Evolutionary conservation across 2,888 invertebrate species (phyloP).

Genomic region (Limnephilus marmoratus): DNA sequence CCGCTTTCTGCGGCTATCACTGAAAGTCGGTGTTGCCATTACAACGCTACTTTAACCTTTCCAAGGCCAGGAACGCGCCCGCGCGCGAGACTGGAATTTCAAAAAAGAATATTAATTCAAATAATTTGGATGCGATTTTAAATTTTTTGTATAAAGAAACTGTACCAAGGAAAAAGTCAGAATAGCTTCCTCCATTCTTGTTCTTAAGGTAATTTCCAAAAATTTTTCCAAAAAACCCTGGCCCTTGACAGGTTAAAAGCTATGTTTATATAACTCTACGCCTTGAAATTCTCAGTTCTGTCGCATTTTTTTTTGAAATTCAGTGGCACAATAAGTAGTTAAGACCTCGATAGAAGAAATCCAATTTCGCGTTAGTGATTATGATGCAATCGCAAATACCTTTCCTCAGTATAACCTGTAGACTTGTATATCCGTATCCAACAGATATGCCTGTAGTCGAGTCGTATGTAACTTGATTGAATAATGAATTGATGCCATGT

Average conservation of each 20-base stretch:
- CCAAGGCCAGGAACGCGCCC: too few species aligned
- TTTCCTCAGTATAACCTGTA: neutral
- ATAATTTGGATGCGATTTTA: too few species aligned
- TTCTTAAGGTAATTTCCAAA: too few species aligned
- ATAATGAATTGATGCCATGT: neutral
- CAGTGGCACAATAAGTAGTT: neutral
- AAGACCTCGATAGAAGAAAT: neutral
- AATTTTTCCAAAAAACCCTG: too few species aligned
- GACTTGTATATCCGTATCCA: neutral
- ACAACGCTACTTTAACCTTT: neutral
- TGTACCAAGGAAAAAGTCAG: too few species aligned
- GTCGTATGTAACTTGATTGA: neutral
- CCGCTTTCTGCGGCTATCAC: neutral
- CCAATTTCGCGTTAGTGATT: neutral
- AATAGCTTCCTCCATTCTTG: too few species aligned
- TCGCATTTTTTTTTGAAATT: neutral
- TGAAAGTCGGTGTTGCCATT: neutral
- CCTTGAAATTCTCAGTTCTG: neutral
- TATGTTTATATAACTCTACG: neutral
- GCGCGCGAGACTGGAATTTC: too few species aligned
- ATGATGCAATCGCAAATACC: neutral
- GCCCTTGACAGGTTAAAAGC: too few species aligned
- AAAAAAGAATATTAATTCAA: too few species aligned
- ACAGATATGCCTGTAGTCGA: neutral
- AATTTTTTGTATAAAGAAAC: too few species aligned